Percentiles rank a stretch among this genome's conserved stretches.
Conservation (phyloP, 2,797 vertebrate species). For the Phyllotis vaccarum region DNA sequence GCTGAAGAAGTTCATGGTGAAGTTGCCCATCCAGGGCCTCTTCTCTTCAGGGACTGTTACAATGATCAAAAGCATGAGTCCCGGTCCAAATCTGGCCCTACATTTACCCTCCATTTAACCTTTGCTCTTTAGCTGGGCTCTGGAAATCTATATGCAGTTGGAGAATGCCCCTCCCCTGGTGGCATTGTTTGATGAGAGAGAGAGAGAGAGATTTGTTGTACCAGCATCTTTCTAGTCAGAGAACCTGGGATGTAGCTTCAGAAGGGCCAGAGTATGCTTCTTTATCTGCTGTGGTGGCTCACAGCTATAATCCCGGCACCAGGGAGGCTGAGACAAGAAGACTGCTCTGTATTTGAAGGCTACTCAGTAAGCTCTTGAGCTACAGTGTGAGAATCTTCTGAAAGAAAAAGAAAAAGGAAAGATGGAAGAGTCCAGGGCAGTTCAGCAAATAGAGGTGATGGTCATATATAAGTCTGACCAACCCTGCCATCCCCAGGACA, state of each 20-base stretch:
- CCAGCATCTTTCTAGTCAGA: neutral
- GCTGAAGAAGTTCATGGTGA: neutral
- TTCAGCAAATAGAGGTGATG: neutral
- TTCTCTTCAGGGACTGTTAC: accelerated
- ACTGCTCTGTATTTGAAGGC: neutral
- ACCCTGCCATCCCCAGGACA: neutral
- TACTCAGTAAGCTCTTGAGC: neutral
- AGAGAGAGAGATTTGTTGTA: accelerated
- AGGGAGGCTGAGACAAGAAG: neutral
- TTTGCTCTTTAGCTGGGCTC: neutral
- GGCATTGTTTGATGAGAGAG: neutral
- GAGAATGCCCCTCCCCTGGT: accelerated
- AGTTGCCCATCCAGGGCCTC: neutral
- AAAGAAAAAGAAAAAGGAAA: neutral
- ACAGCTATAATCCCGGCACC: neutral
- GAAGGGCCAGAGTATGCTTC: neutral
- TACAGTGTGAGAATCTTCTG: neutral
- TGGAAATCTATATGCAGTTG: neutral
- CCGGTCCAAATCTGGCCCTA: neutral
- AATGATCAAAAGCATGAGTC: neutral
- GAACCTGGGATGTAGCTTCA: neutral
- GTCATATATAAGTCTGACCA: neutral
- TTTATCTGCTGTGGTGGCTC: neutral
- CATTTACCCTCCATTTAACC: neutral
- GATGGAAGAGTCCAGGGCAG: neutral